A percentile compares a stretch with the other conserved stretches of the same genome.
These are phyloP conservation scores for Nanorana parkeri DNA, from an alignment of 2,113 vertebrate species.

Conservation along the genomic window DNA sequence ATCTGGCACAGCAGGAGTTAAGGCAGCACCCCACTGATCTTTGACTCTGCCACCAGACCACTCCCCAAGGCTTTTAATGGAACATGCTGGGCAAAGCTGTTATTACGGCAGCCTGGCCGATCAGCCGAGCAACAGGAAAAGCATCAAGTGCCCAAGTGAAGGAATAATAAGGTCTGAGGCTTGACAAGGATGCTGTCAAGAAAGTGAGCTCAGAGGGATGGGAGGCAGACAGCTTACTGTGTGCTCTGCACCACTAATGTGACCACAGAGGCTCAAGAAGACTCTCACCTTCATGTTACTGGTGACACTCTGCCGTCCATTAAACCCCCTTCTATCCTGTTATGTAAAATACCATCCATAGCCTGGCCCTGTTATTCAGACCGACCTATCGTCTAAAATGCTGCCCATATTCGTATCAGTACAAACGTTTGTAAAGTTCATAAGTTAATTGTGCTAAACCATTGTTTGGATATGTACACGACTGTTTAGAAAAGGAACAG, in stretches of 20 bases:
- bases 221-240: constrained; percentile 26
- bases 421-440: too few species aligned
- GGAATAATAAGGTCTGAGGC: constrained; percentile 15
- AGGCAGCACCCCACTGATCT: constrained; percentile 11
- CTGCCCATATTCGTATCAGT: too few species aligned
- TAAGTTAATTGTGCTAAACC: too few species aligned
- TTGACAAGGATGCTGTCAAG: constrained; percentile 46
- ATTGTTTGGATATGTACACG: too few species aligned
- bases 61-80: constrained; percentile 43
- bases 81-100: constrained; percentile 54
- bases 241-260: constrained; percentile 49
- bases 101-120: constrained; percentile 45
- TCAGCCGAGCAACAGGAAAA: constrained; percentile 46
- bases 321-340: neutral
- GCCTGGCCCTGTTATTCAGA: too few species aligned
- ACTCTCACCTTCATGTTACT: constrained; percentile 39
- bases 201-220: constrained; percentile 6
- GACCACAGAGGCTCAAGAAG: neutral
- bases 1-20: constrained; percentile 21
- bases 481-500: too few species aligned
- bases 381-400: too few species aligned
- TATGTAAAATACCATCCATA: too few species aligned
- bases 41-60: constrained; percentile 26
- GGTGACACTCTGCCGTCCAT: neutral
- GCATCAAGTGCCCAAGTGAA: constrained; percentile 49